phyloP scores from a whole-genome alignment of 2,888 invertebrate species.

The Oxycera nigricornis region DNA sequence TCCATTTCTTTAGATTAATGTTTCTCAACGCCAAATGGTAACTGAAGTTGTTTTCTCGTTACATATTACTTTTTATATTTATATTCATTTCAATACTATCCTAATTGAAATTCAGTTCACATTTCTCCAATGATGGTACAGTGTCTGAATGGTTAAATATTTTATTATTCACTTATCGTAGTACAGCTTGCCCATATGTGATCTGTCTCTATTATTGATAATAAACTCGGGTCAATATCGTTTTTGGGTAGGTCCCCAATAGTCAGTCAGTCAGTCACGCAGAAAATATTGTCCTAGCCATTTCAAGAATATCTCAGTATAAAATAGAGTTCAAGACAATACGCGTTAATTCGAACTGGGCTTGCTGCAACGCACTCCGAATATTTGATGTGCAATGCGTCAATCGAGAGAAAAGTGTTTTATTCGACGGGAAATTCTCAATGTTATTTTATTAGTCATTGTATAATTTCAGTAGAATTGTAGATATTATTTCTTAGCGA shows the following conservation, averaged over 20 bases:
- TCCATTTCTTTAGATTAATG: neutral
- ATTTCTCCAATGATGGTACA: neutral
- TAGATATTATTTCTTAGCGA: neutral
- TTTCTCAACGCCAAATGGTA: neutral
- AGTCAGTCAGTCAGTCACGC: neutral
- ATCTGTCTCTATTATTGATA: neutral
- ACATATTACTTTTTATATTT: conserved; percentile 11
- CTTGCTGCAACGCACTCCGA: neutral
- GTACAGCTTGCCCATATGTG: neutral
- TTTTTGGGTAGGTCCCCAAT: neutral
- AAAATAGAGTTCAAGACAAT: neutral
- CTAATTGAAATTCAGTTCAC: neutral
- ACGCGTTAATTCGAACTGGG: neutral
- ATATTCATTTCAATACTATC: neutral
- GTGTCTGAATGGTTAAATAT: neutral
- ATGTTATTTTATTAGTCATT: too few relatives aligned
- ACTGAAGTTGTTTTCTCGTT: neutral
- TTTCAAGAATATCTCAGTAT: neutral
- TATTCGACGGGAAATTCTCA: too few relatives aligned
- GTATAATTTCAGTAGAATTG: neutral
- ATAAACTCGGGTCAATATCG: conserved; percentile 5
- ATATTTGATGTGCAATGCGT: neutral
- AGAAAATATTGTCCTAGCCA: neutral
- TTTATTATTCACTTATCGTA: conserved; percentile 4
- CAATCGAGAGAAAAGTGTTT: neutral